Evolutionary conservation across 2,888 invertebrate species (phyloP).

Genomic region (Tyria jacobaeae): DNA sequence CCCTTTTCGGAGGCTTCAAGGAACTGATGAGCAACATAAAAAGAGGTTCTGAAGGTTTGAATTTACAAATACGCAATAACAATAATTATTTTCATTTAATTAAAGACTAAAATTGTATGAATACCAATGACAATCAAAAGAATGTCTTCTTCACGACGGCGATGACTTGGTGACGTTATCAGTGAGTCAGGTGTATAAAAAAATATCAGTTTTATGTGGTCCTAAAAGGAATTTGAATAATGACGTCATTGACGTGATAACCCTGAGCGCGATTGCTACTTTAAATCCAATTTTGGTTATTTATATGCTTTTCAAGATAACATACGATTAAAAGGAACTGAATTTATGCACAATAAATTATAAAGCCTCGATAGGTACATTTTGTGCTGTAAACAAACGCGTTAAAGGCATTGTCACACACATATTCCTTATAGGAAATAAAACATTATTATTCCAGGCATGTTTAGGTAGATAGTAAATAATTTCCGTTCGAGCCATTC

Average conservation of each 20-base stretch:
- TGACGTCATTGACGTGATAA: constrained; percentile 39
- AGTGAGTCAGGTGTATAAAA: constrained; percentile 58
- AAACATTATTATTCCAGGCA: background rate
- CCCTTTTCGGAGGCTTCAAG: background rate
- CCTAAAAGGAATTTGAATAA: constrained; percentile 36
- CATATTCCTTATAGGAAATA: background rate
- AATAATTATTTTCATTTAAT: constrained; percentile 10
- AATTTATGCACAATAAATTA: background rate
- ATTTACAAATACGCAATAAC: background rate
- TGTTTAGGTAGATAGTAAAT: background rate
- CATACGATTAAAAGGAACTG: background rate
- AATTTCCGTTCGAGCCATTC: background rate
- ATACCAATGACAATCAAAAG: constrained; percentile 9
- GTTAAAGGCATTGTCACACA: background rate
- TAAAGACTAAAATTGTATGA: constrained; percentile 29
- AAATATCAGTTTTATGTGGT: constrained; percentile 31
- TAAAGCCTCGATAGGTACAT: background rate
- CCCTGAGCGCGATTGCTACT: constrained; percentile 20
- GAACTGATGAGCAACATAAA: too few relatives aligned
- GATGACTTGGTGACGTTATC: constrained; percentile 63
- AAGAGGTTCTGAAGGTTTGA: too few relatives aligned
- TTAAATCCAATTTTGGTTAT: constrained; percentile 9
- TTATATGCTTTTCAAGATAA: constrained; percentile 7
- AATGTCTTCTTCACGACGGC: constrained; percentile 28
- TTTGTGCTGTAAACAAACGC: background rate